Conservation (phyloP, 2,797 vertebrate genomes). For the Pseudomugil gertrudae region DNA sequence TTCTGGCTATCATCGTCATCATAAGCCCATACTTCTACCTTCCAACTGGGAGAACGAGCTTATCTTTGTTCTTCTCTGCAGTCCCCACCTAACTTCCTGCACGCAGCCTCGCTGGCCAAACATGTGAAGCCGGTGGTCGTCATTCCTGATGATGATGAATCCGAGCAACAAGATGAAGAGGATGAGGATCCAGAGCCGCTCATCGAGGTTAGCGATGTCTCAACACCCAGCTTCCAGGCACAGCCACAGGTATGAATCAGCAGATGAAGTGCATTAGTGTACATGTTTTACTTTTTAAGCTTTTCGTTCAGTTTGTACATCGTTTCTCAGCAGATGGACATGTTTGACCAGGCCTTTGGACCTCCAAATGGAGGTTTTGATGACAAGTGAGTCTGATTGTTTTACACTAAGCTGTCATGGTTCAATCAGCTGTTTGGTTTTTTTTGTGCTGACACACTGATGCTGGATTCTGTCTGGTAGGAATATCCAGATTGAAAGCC, state of each 20-base stretch:
- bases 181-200: constrained; percentile 93
- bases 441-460: constrained; percentile 4
- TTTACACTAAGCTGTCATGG: background rate
- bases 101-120: constrained; percentile 92
- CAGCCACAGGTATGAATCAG: constrained; percentile 70
- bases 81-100: constrained; percentile 94
- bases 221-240: constrained; percentile 71
- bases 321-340: constrained; percentile 78
- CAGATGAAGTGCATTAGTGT: background rate
- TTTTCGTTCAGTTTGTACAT: background rate
- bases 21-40: background rate
- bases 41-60: background rate
- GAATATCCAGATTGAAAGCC: constrained; percentile 90
- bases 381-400: constrained; percentile 80
- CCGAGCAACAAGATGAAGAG: constrained; percentile 84
- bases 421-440: background rate
- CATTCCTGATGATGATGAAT: constrained; percentile 88
- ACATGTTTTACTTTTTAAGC: background rate
- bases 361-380: constrained; percentile 91
- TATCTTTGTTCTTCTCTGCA: constrained; percentile 50
- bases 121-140: constrained; percentile 97
- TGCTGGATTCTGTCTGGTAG: constrained; percentile 69
- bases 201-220: constrained; percentile 86
- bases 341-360: constrained; percentile 93
- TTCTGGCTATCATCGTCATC: constrained; percentile 12